A percentile compares a stretch with the other conserved stretches of the same genome.
Conservation (phyloP, 2,888 invertebrate genomes). For the Periphyllus acericola region DNA sequence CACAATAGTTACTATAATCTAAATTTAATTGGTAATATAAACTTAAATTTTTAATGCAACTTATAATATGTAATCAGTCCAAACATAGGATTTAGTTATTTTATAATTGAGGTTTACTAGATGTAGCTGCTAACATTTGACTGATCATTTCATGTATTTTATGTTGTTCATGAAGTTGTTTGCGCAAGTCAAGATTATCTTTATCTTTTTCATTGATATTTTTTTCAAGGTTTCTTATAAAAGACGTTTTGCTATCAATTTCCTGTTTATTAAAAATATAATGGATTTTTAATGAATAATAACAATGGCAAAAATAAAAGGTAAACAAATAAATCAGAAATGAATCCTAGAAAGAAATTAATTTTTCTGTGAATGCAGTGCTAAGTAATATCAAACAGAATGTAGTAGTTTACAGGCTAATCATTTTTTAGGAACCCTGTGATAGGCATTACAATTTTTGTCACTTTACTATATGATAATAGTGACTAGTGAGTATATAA, state of each 20-base stretch:
- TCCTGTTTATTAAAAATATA: constrained; percentile 34
- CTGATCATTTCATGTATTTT: constrained; percentile 54
- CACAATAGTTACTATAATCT: neutral
- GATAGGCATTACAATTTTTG: too few relatives aligned
- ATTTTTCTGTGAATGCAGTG: too few relatives aligned
- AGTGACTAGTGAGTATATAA: too few relatives aligned
- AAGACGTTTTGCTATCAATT: constrained; percentile 46
- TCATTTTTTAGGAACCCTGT: too few relatives aligned
- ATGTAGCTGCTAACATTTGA: constrained; percentile 57
- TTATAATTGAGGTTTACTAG: constrained; percentile 34
- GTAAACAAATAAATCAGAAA: too few relatives aligned
- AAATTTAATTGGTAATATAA: neutral
- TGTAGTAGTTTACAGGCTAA: too few relatives aligned
- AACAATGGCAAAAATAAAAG: neutral
- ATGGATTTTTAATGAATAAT: neutral
- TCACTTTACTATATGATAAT: too few relatives aligned
- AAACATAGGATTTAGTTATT: neutral
- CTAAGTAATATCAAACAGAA: too few relatives aligned
- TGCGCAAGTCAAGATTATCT: constrained; percentile 35
- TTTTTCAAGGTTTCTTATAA: constrained; percentile 43
- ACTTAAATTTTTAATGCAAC: neutral
- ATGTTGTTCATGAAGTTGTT: constrained; percentile 48
- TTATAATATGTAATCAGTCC: neutral
- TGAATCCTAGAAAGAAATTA: too few relatives aligned
- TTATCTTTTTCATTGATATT: constrained; percentile 33